Evolutionary conservation across 1,140 invertebrate genomes (phyloP).

Genomic region (Rhynchophorus ferrugineus): DNA sequence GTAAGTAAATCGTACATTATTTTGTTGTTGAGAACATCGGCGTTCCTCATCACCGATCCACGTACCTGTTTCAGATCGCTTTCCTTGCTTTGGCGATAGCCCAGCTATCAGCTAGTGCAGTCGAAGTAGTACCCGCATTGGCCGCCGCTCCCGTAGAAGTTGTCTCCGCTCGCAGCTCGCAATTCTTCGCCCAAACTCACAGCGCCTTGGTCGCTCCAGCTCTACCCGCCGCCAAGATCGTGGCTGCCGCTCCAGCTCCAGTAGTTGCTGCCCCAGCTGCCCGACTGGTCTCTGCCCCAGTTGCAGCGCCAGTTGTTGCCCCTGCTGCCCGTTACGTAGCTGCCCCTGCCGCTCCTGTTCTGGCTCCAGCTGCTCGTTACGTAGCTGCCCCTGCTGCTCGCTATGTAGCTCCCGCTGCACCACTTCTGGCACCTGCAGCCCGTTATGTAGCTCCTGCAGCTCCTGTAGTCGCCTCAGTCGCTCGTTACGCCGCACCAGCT

Average conservation of each 20-base stretch:
- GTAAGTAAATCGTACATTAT: too few relatives aligned
- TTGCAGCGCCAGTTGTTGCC: neutral
- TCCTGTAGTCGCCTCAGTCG: neutral
- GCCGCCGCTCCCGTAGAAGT: neutral
- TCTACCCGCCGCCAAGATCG: neutral
- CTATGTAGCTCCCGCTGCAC: neutral
- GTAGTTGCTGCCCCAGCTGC: neutral
- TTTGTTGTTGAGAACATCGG: too few relatives aligned
- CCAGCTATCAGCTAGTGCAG: neutral
- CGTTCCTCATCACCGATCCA: too few relatives aligned
- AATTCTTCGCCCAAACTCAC: slow-evolving; percentile 1
- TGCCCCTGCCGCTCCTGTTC: neutral
- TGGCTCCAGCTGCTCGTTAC: neutral
- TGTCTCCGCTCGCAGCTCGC: neutral
- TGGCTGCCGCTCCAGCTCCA: neutral
- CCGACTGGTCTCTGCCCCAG: neutral
- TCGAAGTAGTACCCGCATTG: neutral
- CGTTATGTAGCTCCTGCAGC: neutral
- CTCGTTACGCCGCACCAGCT: neutral
- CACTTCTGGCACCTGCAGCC: neutral
- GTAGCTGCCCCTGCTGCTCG: neutral
- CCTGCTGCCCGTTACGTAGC: neutral
- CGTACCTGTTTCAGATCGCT: neutral
- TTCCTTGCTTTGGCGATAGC: neutral
- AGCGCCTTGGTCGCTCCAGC: neutral